Conservation (phyloP, 2,113 vertebrate species). For the Scartelaos histophorus region DNA sequence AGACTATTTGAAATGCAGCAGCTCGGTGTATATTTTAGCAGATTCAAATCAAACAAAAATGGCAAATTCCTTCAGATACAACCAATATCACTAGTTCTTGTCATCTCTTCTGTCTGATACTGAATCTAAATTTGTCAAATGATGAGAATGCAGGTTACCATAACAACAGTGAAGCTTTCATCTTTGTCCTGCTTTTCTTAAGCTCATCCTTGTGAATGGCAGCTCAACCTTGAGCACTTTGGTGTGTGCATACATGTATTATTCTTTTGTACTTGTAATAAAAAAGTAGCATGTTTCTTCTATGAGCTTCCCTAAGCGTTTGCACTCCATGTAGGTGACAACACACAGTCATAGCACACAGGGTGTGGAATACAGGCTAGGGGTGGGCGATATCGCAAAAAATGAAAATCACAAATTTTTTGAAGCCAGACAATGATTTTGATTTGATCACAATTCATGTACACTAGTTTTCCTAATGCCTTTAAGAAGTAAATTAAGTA, state of each 20-base stretch:
- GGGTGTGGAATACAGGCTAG: not conserved
- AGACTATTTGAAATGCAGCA: too few relatives aligned
- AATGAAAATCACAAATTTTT: too few relatives aligned
- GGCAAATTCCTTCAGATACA: not conserved
- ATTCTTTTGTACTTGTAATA: not conserved
- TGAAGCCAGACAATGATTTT: too few relatives aligned
- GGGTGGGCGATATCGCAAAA: not conserved
- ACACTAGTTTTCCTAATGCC: too few relatives aligned
- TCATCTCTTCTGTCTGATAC: slow-evolving; percentile 25
- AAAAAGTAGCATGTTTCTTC: not conserved
- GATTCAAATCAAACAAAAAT: slow-evolving; percentile 28
- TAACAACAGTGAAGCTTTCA: slow-evolving; percentile 65
- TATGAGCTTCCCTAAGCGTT: not conserved
- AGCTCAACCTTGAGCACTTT: slow-evolving; percentile 31
- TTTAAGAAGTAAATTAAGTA: too few relatives aligned
- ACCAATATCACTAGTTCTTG: slow-evolving; percentile 44
- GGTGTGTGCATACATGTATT: not conserved
- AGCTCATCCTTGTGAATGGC: slow-evolving; percentile 34
- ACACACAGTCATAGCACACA: not conserved
- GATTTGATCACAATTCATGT: too few relatives aligned
- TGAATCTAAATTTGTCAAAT: slow-evolving; percentile 43
- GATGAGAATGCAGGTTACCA: slow-evolving; percentile 54
- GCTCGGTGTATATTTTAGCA: too few relatives aligned
- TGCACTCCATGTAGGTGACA: not conserved
- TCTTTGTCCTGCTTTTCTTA: slow-evolving; percentile 21